Base-by-base conservation (phyloP, 2,888 invertebrate species). In the Drosophila picticornis region DNA sequence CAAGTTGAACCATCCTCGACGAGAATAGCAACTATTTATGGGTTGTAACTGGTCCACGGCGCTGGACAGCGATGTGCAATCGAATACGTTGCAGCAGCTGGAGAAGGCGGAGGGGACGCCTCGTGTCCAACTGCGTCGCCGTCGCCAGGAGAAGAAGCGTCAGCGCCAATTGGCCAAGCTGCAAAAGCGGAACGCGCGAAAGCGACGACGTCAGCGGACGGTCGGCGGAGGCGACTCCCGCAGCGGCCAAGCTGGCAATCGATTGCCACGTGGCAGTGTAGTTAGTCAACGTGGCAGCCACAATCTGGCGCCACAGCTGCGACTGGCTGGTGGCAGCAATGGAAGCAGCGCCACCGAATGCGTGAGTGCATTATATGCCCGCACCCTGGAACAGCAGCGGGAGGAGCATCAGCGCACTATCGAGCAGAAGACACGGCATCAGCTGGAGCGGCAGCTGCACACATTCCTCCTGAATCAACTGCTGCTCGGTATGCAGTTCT, bases 401-500 rank as follows among this genome's bases (percentile, higher is more conserved):
- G 90, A 90, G 57, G 91, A 93, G 53, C 81, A 88, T 9, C 91
- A 91, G 62, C 81, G 83, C 0, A 75, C 70, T 16, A 84, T 90
- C 55, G 90, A 91, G 78, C 80, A 72, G 94, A 95, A 58, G 92
- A 82, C 73, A 0, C 70, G 76, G 0, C 43, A 66, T 94, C 97
- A 94, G 93, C 94, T 79, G 94, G 94, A 83, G 95, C 95, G 87
- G 9, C 95, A 96, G 80, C 94, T 96, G 9, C 95, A 96, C 85
- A 94, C 94, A 5, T 97, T 97, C 91, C 93, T 97, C 13, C 92
- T 97, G 16, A 97, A 97, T 91, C 96, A 97, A 91, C 94, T 97
- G 66, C 94, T 97, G 63, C 94, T 97, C 91, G 95, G 95, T 19
- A 94, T 96, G 29, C 96, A 97, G 93, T 97, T 97, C 93, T 97